These are phyloP conservation scores for Cephus spinipes DNA, from an alignment of 2,888 invertebrate species.

Conservation along the genomic window DNA sequence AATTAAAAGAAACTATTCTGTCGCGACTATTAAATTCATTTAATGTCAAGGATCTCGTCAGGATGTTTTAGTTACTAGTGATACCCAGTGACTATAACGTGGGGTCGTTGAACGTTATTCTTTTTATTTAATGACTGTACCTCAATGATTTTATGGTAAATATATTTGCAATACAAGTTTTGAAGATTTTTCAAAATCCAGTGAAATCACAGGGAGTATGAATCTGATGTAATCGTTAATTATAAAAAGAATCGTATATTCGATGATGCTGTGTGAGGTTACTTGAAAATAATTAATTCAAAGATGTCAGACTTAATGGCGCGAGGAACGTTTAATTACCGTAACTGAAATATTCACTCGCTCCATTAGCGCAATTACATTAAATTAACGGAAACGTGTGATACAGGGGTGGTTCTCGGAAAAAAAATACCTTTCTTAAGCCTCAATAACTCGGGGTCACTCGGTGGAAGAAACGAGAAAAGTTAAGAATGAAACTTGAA, in stretches of 20 bases:
- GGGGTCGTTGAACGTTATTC: background rate
- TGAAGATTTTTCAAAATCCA: background rate
- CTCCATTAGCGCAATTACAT: background rate
- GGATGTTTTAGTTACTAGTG: background rate
- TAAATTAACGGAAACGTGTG: background rate
- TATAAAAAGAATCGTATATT: background rate
- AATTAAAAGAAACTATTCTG: background rate
- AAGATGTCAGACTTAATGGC: background rate
- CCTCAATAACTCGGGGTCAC: background rate
- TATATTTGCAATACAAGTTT: background rate
- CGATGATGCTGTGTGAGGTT: background rate
- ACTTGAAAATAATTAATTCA: background rate
- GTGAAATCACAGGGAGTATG: background rate
- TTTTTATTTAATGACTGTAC: background rate
- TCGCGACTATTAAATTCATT: background rate
- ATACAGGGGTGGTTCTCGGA: background rate
- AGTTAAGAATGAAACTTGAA: background rate
- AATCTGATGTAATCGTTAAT: background rate
- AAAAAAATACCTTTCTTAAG: background rate
- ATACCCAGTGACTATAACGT: background rate
- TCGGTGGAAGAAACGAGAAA: background rate
- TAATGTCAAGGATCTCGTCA: background rate
- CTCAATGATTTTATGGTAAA: background rate
- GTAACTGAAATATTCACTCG: background rate
- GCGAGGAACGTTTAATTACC: background rate